Base-by-base conservation (phyloP, 1,140 invertebrate species). In the Drosophila miranda region DNA sequence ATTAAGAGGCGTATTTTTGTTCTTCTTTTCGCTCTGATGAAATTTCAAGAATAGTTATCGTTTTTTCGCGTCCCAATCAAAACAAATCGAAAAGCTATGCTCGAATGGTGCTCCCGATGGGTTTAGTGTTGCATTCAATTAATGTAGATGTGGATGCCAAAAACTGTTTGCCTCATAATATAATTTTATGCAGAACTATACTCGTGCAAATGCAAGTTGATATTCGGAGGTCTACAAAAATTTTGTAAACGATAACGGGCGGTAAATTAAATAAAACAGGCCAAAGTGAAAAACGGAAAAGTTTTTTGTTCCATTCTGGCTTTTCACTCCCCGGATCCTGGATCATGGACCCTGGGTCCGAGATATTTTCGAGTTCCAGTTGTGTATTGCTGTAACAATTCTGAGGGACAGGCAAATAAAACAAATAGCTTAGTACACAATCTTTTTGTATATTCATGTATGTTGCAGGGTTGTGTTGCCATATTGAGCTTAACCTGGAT, bases 401-500 rank as follows among this genome's bases (percentile, higher is more conserved):
- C 52, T 41, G 43, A 67, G 68, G 54, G 61, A 70, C 67, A 44
- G 54, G 38, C 48, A 54, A 63, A 63, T 68, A 43, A 50, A 48
- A 6, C 45, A 38, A 13, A 3, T 5, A 13, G 14, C 34, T 5
- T 9, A 26, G 44, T 26, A 42, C 19, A 58, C 46, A 30, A 14
- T 14, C 34, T 38, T 19, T 41, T 53, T 58, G 19, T 48, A 30
- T 46, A 21, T 46, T 16, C 55, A 44, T 59, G 73, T 21, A 30
- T 55, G 56, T 83, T 93, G 92, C 93, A 96, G 94, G 95, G 95
- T 61, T 96, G 96, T 89, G 95, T 97, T 63, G 93, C 95, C 68
- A 93, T 96, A 64, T 95, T 96, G 89, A 96, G 95, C 81, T 92
- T 95, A 63, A 96, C 95, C 53, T 96, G 96, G 95, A 95, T 96